A percentile compares a stretch with the other conserved stretches of the same genome.
Evolutionary conservation across 2,797 vertebrate species (phyloP).

Genomic region (Denticeps clupeoides): DNA sequence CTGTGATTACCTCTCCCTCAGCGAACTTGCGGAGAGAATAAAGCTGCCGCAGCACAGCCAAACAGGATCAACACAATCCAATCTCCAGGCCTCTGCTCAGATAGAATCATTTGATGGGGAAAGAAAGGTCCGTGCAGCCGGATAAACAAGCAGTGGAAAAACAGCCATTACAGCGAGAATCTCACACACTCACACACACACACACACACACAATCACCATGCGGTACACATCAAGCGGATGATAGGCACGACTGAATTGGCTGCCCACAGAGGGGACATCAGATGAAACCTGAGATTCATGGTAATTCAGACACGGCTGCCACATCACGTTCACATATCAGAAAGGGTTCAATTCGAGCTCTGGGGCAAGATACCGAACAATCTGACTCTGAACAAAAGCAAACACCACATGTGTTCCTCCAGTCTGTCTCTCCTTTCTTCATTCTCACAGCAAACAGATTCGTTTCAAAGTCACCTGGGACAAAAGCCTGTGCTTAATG

Average conservation of each 20-base stretch:
- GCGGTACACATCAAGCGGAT: conserved; percentile 19
- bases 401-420: no score
- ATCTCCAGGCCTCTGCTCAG: conserved; percentile 65
- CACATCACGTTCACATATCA: no score
- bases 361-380: no score
- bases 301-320: no score
- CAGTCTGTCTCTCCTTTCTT: no score
- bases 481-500: no score
- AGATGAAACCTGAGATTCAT: conserved; percentile 41
- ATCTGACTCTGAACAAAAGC: no score
- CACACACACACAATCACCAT: conserved; percentile 23
- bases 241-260: conserved; percentile 51
- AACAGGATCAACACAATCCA: conserved; percentile 66
- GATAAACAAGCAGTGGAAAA: conserved; percentile 31
- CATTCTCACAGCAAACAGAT: no score
- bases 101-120: conserved; percentile 64
- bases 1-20: conserved; percentile 66
- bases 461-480: no score
- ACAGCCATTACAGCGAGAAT: conserved; percentile 34
- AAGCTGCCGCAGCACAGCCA: conserved; percentile 46
- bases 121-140: no score
- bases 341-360: no score
- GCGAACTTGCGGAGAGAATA: conserved; percentile 65
- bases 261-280: conserved; percentile 33
- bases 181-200: conserved; percentile 46